A percentile compares a stretch with the other conserved stretches of the same genome.
phyloP scores from a whole-genome alignment of 2,888 invertebrate species.

The Brenthis hecate region DNA sequence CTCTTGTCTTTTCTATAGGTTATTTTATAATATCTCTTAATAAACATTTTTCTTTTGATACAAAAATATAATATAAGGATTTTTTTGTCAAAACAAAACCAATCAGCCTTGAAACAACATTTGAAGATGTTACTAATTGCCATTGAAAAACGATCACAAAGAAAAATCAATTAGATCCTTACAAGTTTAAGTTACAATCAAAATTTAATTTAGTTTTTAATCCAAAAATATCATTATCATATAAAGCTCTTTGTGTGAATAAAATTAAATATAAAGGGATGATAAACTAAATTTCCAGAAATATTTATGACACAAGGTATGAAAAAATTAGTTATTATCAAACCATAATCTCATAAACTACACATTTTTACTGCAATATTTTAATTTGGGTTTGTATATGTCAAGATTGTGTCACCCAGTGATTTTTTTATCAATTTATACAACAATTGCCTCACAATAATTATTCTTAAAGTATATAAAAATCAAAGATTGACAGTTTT shows the following conservation, averaged over 20 bases:
- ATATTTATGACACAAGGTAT: background rate
- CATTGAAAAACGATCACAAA: no score
- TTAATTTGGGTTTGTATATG: background rate
- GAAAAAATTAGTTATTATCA: background rate
- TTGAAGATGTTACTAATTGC: no score
- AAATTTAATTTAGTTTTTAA: no score
- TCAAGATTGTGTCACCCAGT: background rate
- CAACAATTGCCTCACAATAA: background rate
- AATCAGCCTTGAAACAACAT: no score
- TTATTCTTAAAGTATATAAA: background rate
- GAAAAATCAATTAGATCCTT: no score
- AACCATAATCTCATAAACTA: background rate
- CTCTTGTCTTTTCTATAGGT: slow-evolving; percentile 90
- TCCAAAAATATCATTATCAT: no score
- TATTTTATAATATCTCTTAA: slow-evolving; percentile 34
- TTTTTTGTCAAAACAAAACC: background rate
- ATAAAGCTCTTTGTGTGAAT: no score
- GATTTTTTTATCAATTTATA: background rate
- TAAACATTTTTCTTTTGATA: background rate
- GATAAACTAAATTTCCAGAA: no score
- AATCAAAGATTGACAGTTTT: no score
- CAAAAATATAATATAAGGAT: background rate
- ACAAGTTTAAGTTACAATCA: no score
- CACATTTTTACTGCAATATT: background rate
- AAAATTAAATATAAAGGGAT: no score